These are phyloP conservation scores for Clostera curtula DNA, from an alignment of 2,888 invertebrate species.

Conservation along the genomic window DNA sequence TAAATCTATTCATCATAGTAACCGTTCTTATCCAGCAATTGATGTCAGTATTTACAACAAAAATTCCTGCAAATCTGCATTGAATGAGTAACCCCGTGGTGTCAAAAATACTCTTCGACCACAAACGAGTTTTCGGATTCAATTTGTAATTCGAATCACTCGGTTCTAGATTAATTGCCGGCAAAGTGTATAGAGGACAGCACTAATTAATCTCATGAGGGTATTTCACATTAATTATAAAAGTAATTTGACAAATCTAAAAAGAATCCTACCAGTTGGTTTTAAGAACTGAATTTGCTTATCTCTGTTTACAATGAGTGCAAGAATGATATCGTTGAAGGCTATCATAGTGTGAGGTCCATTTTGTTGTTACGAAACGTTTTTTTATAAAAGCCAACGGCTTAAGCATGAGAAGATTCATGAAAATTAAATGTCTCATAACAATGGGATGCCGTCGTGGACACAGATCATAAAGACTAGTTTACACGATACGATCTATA, in stretches of 20 bases:
- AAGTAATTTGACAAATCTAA: slow-evolving; percentile 16
- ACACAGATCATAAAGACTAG: slow-evolving; percentile 55
- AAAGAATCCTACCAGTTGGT: slow-evolving; percentile 13
- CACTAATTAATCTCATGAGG: slow-evolving; percentile 65
- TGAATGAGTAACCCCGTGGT: slow-evolving; percentile 35
- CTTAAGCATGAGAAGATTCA: slow-evolving; percentile 41
- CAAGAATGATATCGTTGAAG: slow-evolving; percentile 31
- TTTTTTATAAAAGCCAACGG: slow-evolving; percentile 28
- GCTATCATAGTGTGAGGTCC: slow-evolving; percentile 58
- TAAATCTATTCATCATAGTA: slow-evolving; percentile 36
- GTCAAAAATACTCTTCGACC: slow-evolving; percentile 36
- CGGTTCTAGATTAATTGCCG: slow-evolving; percentile 57
- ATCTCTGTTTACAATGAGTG: slow-evolving; percentile 11
- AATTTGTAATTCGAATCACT: slow-evolving; percentile 55
- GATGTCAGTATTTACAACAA: slow-evolving; percentile 38
- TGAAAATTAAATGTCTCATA: slow-evolving; percentile 57
- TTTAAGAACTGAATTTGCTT: slow-evolving; percentile 18
- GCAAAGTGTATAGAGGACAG: slow-evolving; percentile 59
- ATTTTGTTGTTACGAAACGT: slow-evolving; percentile 35
- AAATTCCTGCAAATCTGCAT: slow-evolving; percentile 48
- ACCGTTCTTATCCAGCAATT: slow-evolving; percentile 34
- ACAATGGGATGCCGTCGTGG: slow-evolving; percentile 47
- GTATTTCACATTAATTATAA: slow-evolving; percentile 57
- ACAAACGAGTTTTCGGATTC: slow-evolving; percentile 52
- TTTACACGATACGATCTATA: slow-evolving; percentile 61